Conservation (phyloP, 2,888 invertebrate genomes). For the Ochropleura leucogaster region DNA sequence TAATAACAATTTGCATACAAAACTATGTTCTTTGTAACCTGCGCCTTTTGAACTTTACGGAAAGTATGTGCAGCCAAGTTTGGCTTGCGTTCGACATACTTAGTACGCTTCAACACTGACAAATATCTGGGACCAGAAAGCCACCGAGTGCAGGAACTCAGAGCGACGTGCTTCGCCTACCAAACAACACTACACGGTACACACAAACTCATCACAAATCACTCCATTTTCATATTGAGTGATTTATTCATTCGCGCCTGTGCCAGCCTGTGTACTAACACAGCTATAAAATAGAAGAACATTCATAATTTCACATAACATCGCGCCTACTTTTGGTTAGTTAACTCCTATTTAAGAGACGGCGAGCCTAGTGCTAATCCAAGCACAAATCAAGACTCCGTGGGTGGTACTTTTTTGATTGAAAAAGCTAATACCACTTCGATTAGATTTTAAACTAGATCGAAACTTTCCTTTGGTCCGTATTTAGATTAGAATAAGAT, state of each 20-base stretch:
- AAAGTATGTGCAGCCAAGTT: conserved; percentile 66
- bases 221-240: conserved; percentile 76
- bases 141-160: conserved; percentile 66
- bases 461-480: conserved; percentile 24
- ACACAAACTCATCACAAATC: conserved; percentile 74
- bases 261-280: conserved; percentile 58
- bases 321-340: background rate
- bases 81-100: conserved; percentile 48
- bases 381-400: background rate
- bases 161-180: conserved; percentile 69
- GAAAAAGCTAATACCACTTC: background rate
- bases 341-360: background rate
- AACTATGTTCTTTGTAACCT: conserved; percentile 70
- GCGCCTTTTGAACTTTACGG: conserved; percentile 66
- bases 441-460: background rate
- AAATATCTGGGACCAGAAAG: conserved; percentile 69
- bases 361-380: background rate
- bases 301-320: background rate
- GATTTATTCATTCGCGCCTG: conserved; percentile 70
- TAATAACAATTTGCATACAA: conserved; percentile 71
- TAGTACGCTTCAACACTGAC: conserved; percentile 64
- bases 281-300: conserved; percentile 50
- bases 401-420: background rate
- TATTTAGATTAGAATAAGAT: background rate
- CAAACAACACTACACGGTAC: conserved; percentile 42